Base-by-base conservation (phyloP, 2,888 invertebrate genomes). In the Cylindroiulus punctatus region DNA sequence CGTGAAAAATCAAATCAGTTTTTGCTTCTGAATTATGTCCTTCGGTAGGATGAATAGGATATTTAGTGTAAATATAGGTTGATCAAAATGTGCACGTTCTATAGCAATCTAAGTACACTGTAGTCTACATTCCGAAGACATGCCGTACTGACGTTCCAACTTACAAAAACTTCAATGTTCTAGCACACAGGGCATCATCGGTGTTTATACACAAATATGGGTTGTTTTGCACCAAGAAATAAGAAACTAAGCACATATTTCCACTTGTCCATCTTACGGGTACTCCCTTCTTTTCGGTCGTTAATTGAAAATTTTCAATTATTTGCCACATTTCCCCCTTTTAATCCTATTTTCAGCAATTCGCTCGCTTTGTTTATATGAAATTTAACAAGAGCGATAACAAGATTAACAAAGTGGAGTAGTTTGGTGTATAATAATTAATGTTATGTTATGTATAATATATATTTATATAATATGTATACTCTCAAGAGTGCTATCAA, bases 401-500 rank as follows among this genome's bases (percentile, higher is more conserved):
- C 84, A 84, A 84, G 84, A 84, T 84, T 84, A 47, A 84, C 84
- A 84, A 47, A 84, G 42, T 84, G 47, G 84, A 52, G 84, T 84
- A 52, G 84, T 84, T 44, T 52, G 42, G 84, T 84, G 52, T 84
- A 57, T 44, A 47, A 57, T 84, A 52, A 84, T 85, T 36, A 76
- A 85, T 81, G 65, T 76, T 47, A 84, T 84, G 52, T 84, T 84
- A 81, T 85, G 81, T 85, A 85, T 65, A 85, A 85, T 85, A 85
- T 85, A 85, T 40, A 85, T 85, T 40, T 76, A 76, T 85, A 57
- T 84, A 85, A 85, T 85, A 84, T 84, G 44, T 83, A 47, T 84
- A 84, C 84, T 84, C 84, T 84, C 47, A 76, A 36, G 84, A 84
- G 84, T 84, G 84, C 84, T 84, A 84, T 84, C 84, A 84, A 84